These are phyloP conservation scores for Spondyliosoma cantharus DNA, from an alignment of 2,797 vertebrate genomes.

Conservation along the genomic window DNA sequence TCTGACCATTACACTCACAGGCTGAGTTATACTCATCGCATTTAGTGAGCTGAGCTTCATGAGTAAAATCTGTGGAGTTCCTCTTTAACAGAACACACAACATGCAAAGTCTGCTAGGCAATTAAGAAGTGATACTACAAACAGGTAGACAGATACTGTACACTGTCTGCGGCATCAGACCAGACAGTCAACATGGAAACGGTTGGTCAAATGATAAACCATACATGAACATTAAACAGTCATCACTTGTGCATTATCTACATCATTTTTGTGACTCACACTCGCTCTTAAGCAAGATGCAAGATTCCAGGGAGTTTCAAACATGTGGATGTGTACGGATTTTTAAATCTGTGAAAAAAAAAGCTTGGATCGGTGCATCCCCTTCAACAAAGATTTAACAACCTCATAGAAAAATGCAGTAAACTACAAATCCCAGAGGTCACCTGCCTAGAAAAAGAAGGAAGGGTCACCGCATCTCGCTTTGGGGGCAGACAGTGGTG, in stretches of 20 bases:
- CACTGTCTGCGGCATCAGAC: not conserved
- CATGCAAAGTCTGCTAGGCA: not conserved
- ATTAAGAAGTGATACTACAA: not conserved
- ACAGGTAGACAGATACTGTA: not conserved
- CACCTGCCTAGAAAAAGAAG: not conserved
- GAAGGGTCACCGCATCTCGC: too few species aligned
- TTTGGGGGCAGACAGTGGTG: too few species aligned
- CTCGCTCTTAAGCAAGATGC: not conserved
- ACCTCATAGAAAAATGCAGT: not conserved
- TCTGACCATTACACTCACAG: not conserved
- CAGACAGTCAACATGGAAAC: not conserved
- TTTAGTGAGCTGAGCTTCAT: not conserved
- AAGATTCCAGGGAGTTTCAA: not conserved
- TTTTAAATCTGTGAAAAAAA: not conserved
- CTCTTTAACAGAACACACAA: not conserved
- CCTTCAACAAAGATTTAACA: not conserved
- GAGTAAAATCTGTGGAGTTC: not conserved
- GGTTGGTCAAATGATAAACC: not conserved
- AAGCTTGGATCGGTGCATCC: not conserved
- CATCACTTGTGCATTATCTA: too few species aligned
- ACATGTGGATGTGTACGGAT: not conserved
- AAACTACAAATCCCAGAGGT: not conserved
- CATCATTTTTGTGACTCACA: not conserved
- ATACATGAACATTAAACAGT: not conserved
- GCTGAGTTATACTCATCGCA: not conserved